These are phyloP conservation scores for Hippocampus abdominalis DNA, from an alignment of 2,113 vertebrate genomes.

Conservation along the genomic window DNA sequence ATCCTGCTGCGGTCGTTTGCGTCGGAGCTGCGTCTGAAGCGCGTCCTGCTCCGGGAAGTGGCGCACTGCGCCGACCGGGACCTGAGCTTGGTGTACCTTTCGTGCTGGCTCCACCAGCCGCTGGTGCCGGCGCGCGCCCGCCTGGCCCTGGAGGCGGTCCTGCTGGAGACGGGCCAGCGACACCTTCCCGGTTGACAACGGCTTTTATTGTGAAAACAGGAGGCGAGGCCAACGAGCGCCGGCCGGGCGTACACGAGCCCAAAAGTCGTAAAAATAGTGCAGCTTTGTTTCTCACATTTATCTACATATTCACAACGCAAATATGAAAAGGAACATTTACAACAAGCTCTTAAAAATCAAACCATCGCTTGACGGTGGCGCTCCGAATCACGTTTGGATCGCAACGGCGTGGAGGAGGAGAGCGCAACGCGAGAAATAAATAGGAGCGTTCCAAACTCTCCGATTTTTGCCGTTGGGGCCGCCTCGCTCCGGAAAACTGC, in stretches of 20 bases:
- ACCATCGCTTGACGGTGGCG: constrained; percentile 32
- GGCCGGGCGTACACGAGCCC: constrained; percentile 3
- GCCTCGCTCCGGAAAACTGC: too few species aligned
- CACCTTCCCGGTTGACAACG: constrained; percentile 54
- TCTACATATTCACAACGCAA: constrained; percentile 71
- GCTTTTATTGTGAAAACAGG: constrained; percentile 8
- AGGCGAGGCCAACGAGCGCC: not conserved
- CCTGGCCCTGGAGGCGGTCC: constrained; percentile 81
- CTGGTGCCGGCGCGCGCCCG: constrained; percentile 72
- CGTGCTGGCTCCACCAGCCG: constrained; percentile 91
- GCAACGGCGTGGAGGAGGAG: not conserved
- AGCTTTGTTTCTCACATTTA: constrained; percentile 64
- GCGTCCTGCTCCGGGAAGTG: constrained; percentile 73
- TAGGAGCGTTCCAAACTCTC: not conserved
- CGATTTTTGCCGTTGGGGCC: too few species aligned
- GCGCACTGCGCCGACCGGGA: constrained; percentile 76
- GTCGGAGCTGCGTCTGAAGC: constrained; percentile 82
- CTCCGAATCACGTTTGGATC: constrained; percentile 68
- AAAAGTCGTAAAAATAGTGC: constrained; percentile 80
- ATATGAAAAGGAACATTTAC: constrained; percentile 57
- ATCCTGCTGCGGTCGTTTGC: constrained; percentile 75
- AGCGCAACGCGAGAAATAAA: not conserved
- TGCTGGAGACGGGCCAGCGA: constrained; percentile 89
- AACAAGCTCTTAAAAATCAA: constrained; percentile 11
- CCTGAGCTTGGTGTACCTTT: constrained; percentile 83